Percentiles rank a stretch among this genome's conserved stretches.
Conservation (phyloP, 2,888 invertebrate genomes). For the Ormyrus labotus region DNA sequence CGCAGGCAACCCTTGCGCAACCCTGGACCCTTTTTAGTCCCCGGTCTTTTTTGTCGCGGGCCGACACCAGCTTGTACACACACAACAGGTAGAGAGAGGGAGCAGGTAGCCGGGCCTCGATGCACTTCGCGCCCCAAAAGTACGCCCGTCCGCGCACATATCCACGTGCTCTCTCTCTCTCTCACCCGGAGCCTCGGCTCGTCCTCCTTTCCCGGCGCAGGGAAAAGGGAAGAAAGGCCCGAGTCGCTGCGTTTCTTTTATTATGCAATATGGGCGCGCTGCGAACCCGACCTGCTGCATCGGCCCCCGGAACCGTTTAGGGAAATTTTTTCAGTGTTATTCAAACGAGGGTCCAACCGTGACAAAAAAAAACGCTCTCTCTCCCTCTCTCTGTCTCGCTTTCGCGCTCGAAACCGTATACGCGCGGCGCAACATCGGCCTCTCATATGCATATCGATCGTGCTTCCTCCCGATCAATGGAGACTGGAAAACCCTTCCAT, state of each 20-base stretch:
- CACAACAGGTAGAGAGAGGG: constrained; percentile 67
- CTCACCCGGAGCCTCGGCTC: not conserved
- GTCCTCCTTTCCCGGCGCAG: constrained; percentile 29
- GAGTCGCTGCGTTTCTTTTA: constrained; percentile 73
- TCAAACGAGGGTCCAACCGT: constrained; percentile 74
- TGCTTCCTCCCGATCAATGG: constrained; percentile 69
- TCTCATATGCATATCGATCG: constrained; percentile 74
- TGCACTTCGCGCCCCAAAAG: constrained; percentile 44
- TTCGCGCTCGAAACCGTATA: constrained; percentile 37
- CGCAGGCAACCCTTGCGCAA: constrained; percentile 48
- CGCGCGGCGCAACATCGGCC: constrained; percentile 39
- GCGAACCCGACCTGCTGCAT: constrained; percentile 63
- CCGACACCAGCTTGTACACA: constrained; percentile 15
- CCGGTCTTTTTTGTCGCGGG: constrained; percentile 10
- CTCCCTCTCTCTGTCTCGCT: constrained; percentile 36
- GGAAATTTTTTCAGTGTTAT: constrained; percentile 75
- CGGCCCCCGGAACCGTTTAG: constrained; percentile 71
- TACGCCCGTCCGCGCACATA: constrained; percentile 1
- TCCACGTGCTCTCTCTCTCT: not conserved
- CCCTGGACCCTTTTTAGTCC: constrained; percentile 55
- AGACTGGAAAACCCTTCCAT: constrained; percentile 62
- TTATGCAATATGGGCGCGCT: constrained; percentile 67
- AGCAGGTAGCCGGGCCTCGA: constrained; percentile 68
- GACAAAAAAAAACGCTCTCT: constrained; percentile 51
- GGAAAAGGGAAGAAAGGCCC: constrained; percentile 28